Conservation (phyloP, 2,888 invertebrate genomes). For the Pecten maximus region DNA sequence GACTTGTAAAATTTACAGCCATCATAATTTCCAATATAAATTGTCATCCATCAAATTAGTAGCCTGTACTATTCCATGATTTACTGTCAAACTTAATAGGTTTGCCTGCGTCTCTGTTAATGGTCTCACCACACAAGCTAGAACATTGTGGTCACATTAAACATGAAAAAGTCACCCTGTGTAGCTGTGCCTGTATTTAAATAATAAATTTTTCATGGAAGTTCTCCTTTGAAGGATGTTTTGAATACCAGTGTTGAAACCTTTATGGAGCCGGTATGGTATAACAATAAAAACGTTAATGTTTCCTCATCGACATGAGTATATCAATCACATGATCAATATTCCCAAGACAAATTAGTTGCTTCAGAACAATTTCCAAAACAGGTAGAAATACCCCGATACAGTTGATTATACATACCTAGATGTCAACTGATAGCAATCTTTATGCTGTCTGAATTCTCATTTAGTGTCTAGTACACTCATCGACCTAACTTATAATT, state of each 20-base stretch:
- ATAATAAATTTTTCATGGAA: slow-evolving; percentile 15
- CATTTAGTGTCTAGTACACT: not conserved
- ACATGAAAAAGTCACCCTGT: not conserved
- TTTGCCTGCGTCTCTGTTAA: not conserved
- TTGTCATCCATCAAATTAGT: not conserved
- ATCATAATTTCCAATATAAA: slow-evolving; percentile 5
- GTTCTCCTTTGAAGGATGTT: not conserved
- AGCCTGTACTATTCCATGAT: not conserved
- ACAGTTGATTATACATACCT: not conserved
- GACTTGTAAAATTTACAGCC: not conserved
- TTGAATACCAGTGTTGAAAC: slow-evolving; percentile 5
- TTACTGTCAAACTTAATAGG: not conserved
- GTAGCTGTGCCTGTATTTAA: not conserved
- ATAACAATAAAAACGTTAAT: not conserved
- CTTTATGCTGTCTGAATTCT: not conserved
- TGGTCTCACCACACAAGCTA: not conserved
- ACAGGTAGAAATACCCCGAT: not conserved
- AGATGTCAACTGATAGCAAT: not conserved
- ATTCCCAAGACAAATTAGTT: slow-evolving; percentile 8
- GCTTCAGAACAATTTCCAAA: not conserved
- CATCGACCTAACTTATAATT: not conserved
- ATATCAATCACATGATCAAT: slow-evolving; percentile 6
- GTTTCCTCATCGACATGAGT: not conserved
- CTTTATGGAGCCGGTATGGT: not conserved
- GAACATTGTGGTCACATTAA: not conserved